Conservation (phyloP, 2,113 vertebrate species). For the Natator depressus region DNA sequence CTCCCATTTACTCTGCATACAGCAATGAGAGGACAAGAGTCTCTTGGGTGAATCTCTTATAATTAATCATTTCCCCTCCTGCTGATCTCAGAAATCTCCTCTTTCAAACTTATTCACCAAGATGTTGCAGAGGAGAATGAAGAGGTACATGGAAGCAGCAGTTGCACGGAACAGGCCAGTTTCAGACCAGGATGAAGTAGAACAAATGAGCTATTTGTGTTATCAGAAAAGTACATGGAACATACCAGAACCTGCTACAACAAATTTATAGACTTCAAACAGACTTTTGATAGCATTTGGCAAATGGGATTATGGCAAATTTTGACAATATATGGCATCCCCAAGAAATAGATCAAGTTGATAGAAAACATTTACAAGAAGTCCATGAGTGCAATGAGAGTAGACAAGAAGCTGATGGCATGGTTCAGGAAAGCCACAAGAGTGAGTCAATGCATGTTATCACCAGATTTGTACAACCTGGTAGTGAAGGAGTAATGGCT, state of each 20-base stretch:
- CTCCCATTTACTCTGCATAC: neutral
- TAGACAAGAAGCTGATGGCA: neutral
- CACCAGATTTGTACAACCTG: neutral
- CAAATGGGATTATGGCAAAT: neutral
- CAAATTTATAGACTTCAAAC: neutral
- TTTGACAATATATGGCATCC: neutral
- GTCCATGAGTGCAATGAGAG: neutral
- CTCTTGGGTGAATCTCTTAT: conserved; percentile 14
- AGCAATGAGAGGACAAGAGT: neutral
- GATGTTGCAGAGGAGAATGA: neutral
- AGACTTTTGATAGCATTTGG: neutral
- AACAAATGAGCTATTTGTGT: neutral
- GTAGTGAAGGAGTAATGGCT: neutral
- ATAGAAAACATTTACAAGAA: neutral
- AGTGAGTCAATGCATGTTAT: neutral
- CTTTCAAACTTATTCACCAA: neutral
- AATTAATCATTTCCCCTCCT: neutral
- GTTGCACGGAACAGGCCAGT: neutral
- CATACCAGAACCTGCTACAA: neutral
- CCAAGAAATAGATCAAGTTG: neutral
- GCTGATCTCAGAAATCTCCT: neutral
- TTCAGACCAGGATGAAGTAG: neutral
- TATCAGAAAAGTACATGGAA: neutral
- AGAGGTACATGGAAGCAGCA: neutral
- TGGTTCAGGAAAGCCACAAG: neutral